Conservation (phyloP, 2,113 vertebrate genomes). For the Rattus rattus region DNA sequence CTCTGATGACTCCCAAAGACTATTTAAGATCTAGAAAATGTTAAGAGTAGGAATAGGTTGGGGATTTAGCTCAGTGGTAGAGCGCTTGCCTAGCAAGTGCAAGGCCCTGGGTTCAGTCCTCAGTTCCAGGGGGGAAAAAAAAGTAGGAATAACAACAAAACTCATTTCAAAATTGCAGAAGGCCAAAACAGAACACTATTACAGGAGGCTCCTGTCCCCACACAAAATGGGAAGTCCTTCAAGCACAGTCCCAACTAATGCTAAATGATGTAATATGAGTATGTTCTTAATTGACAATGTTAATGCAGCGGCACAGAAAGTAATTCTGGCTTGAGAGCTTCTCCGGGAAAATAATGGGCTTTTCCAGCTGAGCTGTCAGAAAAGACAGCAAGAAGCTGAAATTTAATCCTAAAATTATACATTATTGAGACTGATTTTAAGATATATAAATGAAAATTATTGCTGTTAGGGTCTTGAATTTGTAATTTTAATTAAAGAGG, state of each 20-base stretch:
- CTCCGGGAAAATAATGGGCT: background rate
- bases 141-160: constrained; percentile 5
- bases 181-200: constrained; percentile 2
- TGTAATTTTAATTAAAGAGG: background rate
- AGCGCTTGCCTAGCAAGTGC: no score
- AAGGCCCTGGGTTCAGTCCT: no score
- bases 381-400: background rate
- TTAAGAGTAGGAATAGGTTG: background rate
- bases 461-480: background rate
- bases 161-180: constrained; percentile 53
- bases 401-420: background rate
- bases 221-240: constrained; percentile 19
- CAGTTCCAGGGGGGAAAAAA: no score
- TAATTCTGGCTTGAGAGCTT: background rate
- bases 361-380: background rate
- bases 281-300: background rate
- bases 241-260: background rate
- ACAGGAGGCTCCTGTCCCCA: background rate
- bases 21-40: constrained; percentile 43
- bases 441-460: background rate
- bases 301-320: background rate
- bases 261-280: constrained; percentile 40
- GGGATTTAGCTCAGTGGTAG: no score
- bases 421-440: background rate
- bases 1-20: constrained; percentile 4